Evolutionary conservation across 2,888 invertebrate species (phyloP), one percentile per base, ranked within the genome.

Genomic region (Heteropelma amictum): DNA sequence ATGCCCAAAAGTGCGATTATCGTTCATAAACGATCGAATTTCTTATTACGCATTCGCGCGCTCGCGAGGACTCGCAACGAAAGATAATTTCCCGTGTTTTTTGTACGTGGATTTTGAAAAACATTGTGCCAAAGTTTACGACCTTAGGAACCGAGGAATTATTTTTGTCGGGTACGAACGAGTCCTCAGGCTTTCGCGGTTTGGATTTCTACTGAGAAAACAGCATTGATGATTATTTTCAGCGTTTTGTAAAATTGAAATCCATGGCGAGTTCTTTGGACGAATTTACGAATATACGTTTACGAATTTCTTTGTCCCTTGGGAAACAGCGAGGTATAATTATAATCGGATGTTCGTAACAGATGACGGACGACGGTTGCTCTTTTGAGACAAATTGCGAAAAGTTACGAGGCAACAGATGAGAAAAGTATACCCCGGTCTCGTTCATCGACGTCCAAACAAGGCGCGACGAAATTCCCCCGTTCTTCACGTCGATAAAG

Each of bases 1-100:
- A 58, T 58, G 28, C 38, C 58, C 58, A 28, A 60, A 65, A 68
- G 49, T 51, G 51, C 49, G 65, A 65, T 65, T 38, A 65, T 54
- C 33, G 21, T 49, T 23, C 30, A 30, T 51, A 17, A 60, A 51
- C 28, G 21, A 56, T 38, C 47, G 40, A 49, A 38, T 38, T 53
- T 38, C 19, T 30, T 7, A 12, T 51, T n/a, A n/a, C n/a, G n/a
- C n/a, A 19, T 42, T 6, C n/a, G 10, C 5, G 14, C n/a, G 12
- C 26, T 14, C 26, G 10, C 1, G 40, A 26, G 8, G 3, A 23
- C 23, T n/a, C 17, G 7, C 7, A 23, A 38, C 5, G n/a, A 23
- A 38, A 23, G 10, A 19, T 4, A 40, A n/a, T n/a, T n/a, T n/a
- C n/a, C n/a, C n/a, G n/a, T n/a, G n/a, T n/a, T n/a, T n/a, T n/a